phyloP scores from a whole-genome alignment of 2,113 vertebrate genomes.

The Aspiorhynchus laticeps region DNA sequence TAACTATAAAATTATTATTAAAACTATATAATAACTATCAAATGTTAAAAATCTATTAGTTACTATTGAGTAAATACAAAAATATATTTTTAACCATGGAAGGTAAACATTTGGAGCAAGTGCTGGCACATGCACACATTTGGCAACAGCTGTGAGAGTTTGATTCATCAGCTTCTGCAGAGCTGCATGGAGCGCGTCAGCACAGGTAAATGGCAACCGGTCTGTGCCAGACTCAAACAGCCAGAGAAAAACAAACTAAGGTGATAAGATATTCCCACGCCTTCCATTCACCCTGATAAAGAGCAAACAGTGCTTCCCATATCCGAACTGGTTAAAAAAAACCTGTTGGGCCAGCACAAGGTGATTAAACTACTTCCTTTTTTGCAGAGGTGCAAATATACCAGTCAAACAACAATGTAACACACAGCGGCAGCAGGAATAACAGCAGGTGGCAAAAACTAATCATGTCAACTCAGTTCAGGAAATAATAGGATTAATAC shows the following conservation, averaged over 20 bases:
- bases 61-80: background rate
- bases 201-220: conserved; percentile 34
- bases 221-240: conserved; percentile 28
- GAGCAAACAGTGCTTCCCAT: background rate
- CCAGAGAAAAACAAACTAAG: conserved; percentile 33
- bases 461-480: conserved; percentile 7
- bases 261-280: conserved; percentile 54
- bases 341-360: background rate
- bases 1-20: too few relatives aligned
- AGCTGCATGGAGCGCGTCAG: conserved; percentile 21
- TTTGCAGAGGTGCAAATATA: conserved; percentile 5
- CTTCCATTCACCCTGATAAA: background rate
- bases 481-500: conserved; percentile 25
- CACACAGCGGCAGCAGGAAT: background rate
- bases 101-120: background rate
- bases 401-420: conserved; percentile 21
- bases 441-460: conserved; percentile 10
- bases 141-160: conserved; percentile 8
- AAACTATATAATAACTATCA: too few relatives aligned
- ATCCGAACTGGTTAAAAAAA: background rate
- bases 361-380: conserved; percentile 4
- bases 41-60: background rate
- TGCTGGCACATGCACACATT: background rate
- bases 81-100: background rate
- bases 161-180: background rate